Evolutionary conservation across 2,888 invertebrate genomes (phyloP).

Genomic region (Cataglyphis altisquamis): DNA sequence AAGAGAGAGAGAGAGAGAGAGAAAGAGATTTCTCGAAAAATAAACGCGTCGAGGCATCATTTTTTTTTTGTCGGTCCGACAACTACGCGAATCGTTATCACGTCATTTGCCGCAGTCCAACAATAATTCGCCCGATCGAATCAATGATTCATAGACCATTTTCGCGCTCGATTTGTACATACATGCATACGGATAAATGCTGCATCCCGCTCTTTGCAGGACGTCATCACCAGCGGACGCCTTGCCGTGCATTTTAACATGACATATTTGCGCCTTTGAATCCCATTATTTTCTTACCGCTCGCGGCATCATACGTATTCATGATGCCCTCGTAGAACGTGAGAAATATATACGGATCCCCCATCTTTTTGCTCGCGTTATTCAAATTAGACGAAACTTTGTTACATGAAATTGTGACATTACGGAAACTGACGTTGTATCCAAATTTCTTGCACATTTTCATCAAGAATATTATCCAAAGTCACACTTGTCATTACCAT

Average conservation of each 20-base stretch:
- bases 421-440: constrained; percentile 25
- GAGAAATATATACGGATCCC: constrained; percentile 28
- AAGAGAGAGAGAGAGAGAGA: not conserved
- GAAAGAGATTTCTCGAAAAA: constrained; percentile 54
- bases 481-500: constrained; percentile 11
- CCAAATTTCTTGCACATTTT: constrained; percentile 28
- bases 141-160: constrained; percentile 56
- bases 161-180: constrained; percentile 29
- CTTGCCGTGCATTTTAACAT: constrained; percentile 57
- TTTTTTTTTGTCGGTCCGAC: constrained; percentile 46
- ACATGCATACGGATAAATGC: constrained; percentile 1
- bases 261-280: constrained; percentile 62
- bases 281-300: constrained; percentile 64
- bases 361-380: constrained; percentile 40
- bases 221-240: constrained; percentile 23
- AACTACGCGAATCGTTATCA: constrained; percentile 63
- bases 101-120: constrained; percentile 59
- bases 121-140: constrained; percentile 64
- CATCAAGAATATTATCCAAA: not conserved
- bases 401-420: constrained; percentile 30
- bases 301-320: constrained; percentile 59
- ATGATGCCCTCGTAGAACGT: constrained; percentile 51
- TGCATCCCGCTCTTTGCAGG: constrained; percentile 7
- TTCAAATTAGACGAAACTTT: constrained; percentile 57
- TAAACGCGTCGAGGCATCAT: constrained; percentile 19